Evolutionary conservation across 2,888 invertebrate genomes (phyloP).

Genomic region (Agrypnus murinus): DNA sequence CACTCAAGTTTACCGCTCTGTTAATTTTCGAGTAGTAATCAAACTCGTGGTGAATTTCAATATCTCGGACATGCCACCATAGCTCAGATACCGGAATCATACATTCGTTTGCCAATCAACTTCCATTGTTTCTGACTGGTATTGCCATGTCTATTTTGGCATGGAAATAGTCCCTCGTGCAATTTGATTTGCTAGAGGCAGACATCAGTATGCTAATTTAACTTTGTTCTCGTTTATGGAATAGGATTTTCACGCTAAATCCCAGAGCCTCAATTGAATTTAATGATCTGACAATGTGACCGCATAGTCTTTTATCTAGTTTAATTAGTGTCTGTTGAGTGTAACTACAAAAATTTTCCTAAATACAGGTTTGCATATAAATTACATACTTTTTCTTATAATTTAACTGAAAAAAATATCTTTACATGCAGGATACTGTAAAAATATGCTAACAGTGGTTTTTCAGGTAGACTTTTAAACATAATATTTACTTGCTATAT

Average conservation of each 20-base stretch:
- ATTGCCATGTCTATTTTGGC: slow-evolving; percentile 44
- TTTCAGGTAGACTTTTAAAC: no score
- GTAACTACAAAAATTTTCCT: background rate
- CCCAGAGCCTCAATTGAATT: slow-evolving; percentile 48
- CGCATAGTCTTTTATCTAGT: slow-evolving; percentile 16
- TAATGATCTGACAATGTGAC: slow-evolving; percentile 43
- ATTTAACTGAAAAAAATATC: no score
- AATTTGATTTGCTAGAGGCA: slow-evolving; percentile 48
- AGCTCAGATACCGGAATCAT: slow-evolving; percentile 27
- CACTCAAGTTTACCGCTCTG: slow-evolving; percentile 39
- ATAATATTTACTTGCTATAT: no score
- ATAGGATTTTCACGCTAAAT: slow-evolving; percentile 49
- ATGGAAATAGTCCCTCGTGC: slow-evolving; percentile 49
- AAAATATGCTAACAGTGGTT: no score
- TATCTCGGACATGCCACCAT: slow-evolving; percentile 32
- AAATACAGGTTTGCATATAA: no score
- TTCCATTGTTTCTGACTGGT: slow-evolving; percentile 51
- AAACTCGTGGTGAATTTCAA: slow-evolving; percentile 41
- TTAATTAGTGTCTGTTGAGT: background rate
- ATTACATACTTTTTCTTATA: no score
- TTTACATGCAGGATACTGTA: no score
- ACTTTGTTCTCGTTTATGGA: slow-evolving; percentile 50
- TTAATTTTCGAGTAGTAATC: slow-evolving; percentile 35
- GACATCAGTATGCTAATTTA: slow-evolving; percentile 52
- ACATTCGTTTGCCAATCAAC: slow-evolving; percentile 51